Percentiles rank a stretch among this genome's conserved stretches.
phyloP scores from a whole-genome alignment of 2,113 vertebrate species.

The Tetrao urogallus region DNA sequence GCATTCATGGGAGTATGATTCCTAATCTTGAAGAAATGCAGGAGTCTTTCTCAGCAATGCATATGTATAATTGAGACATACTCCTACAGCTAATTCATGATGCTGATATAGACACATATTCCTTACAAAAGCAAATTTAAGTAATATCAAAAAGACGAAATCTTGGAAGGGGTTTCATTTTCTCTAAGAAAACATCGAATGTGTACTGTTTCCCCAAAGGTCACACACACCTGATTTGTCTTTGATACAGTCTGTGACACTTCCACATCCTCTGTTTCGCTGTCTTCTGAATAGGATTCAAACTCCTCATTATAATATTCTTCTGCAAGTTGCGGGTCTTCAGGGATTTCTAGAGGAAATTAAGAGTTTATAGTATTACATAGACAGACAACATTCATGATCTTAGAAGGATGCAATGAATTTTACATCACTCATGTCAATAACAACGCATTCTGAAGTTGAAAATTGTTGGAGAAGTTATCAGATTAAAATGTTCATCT shows the following conservation, averaged over 20 bases:
- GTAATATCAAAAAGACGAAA: not conserved
- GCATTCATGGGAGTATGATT: not conserved
- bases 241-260: conserved; percentile 7
- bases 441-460: not conserved
- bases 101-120: not conserved
- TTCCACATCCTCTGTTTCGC: conserved; percentile 67
- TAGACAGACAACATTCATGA: not conserved
- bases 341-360: conserved; percentile 81
- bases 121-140: not conserved
- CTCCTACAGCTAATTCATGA: not conserved
- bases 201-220: not conserved
- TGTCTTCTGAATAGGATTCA: conserved; percentile 85
- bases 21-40: not conserved
- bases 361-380: not conserved
- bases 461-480: not conserved
- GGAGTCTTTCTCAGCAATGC: not conserved
- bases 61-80: not conserved
- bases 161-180: not conserved
- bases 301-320: conserved; percentile 84
- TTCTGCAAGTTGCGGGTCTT: conserved; percentile 85
- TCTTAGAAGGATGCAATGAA: not conserved
- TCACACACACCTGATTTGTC: conserved; percentile 76
- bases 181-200: not conserved
- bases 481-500: not conserved
- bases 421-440: not conserved